Base-by-base conservation (phyloP, 1,140 invertebrate genomes). In the Zaprionus inermis region DNA sequence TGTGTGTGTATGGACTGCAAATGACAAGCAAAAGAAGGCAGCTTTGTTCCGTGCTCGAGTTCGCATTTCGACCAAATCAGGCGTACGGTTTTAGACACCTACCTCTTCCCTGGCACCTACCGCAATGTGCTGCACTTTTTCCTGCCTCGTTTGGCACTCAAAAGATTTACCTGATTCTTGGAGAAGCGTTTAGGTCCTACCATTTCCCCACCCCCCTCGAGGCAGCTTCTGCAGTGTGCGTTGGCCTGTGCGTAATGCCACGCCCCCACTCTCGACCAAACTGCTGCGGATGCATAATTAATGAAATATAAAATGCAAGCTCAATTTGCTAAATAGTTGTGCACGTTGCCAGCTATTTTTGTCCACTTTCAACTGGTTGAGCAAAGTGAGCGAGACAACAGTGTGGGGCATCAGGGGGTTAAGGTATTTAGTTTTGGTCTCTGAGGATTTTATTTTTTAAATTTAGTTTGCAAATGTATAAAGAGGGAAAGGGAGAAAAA, bases 281-380 rank as follows among this genome's bases (percentile, higher is more conserved):
- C 61, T 81, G 79, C 65, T 84, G 78, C 4, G 44, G 44, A 49
- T 89, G 78, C 85, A 90, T 90, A 90, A 85, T 90, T 90, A 90
- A 90, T 90, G 56, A 90, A 81, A 66, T 90, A 85, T 90, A 81
- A 90, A 89, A 90, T 90, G 85, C 84, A 81, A 85, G 55, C 63
- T 41, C 59, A 76, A 82, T 79, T 84, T 72, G 12, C 65, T 41
- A 74, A 81, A 81, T 86, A 81, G 67, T 79, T 86, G 57, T 78
- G 81, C 75, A 71, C 54, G 51, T 49, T 63, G 49, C 34, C 30
- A 66, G 69, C 78, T 71, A 79, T 80, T 79, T 88, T 72, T 72
- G 41, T 41, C 24, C 20, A 32, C 41, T 51, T 55, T 51, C 38
- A 52, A 57, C n/a, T 38, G 58, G 49, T 46, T 70, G 49, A 57